Percentiles rank a stretch among this genome's conserved stretches.
These are phyloP conservation scores for Pseudomugil gertrudae DNA, from an alignment of 2,797 vertebrate genomes.

Conservation along the genomic window DNA sequence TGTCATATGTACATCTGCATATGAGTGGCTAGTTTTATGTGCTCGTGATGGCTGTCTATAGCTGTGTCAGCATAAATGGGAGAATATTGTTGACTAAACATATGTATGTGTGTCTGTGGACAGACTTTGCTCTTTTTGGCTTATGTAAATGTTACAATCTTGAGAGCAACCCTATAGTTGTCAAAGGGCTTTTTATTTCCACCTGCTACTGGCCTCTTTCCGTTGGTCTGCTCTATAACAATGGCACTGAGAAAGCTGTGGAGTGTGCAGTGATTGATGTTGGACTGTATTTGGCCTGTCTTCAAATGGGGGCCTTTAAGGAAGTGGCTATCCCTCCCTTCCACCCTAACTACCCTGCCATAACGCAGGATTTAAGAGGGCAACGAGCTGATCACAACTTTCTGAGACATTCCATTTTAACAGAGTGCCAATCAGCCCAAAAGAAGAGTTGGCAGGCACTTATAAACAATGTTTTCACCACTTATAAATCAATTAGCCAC, in stretches of 20 bases:
- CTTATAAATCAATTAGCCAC: constrained; percentile 67
- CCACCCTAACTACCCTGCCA: constrained; percentile 54
- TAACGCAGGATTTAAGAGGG: constrained; percentile 55
- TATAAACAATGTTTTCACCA: constrained; percentile 65
- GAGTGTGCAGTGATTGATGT: constrained; percentile 83
- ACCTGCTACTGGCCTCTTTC: constrained; percentile 85
- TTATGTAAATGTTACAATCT: constrained; percentile 78
- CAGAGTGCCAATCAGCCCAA: constrained; percentile 59
- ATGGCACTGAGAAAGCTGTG: constrained; percentile 78
- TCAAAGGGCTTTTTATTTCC: constrained; percentile 82
- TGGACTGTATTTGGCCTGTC: constrained; percentile 81
- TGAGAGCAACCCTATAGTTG: constrained; percentile 73
- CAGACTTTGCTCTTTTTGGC: constrained; percentile 54
- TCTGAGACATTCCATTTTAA: constrained; percentile 53
- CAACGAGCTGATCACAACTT: constrained; percentile 70
- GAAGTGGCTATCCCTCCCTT: constrained; percentile 75
- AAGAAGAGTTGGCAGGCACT: constrained; percentile 60
- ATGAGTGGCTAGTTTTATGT: constrained; percentile 14
- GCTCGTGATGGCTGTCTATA: constrained; percentile 17
- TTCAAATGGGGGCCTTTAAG: constrained; percentile 78
- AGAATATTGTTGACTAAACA: constrained; percentile 48
- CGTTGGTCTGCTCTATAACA: constrained; percentile 84
- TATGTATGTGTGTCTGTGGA: constrained; percentile 30
- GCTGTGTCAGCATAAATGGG: constrained; percentile 26
- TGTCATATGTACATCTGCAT: constrained; percentile 15